Evolutionary conservation across 2,797 vertebrate genomes (phyloP), one percentile per base, ranked within the genome.

Genomic region (Alauda arvensis): DNA sequence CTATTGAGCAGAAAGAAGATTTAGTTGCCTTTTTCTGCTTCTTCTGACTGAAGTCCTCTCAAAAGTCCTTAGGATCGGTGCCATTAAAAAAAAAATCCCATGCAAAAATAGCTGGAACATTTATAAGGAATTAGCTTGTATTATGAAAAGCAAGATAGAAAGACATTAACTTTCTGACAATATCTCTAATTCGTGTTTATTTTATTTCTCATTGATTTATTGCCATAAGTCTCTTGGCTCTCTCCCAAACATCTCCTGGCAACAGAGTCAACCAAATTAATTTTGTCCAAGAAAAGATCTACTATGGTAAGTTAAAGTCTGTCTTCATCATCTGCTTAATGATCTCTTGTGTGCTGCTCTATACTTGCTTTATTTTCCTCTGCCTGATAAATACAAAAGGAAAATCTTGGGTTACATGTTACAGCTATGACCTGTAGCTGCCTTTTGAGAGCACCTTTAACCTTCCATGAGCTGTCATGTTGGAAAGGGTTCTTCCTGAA

Each of bases 141-240:
- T 91, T 89, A 83, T 77, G 82, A 91, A 96, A 94, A 88, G 6
- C 60, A 91, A 94, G 68, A 91, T 72, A 94, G 74, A 53, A 87
- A 85, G 81, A 86, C 57, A 16, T 69, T 82, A 90, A 77, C 51
- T 95, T 97, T 94, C 91, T 87, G 83, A 96, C 79, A 94, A 92
- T 94, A 94, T 94, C 90, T 94, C 84, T 88, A 93, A 95, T 94
- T 94, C 68, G 51, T 95, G 62, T 96, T 96, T 96, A 95, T 95
- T 95, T 96, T 96, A 91, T 95, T 96, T 96, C 90, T 87, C 83
- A 39, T 92, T 96, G 95, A 96, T 96, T 96, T 95, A 94, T 96
- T 96, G 92, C 95, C 94, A 88, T 94, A 95, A 93, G 45, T 95
- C 87, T 95, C 87, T 94, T 96, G 97, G 96, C 95, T 81, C 13